Evolutionary conservation across 2,113 vertebrate genomes (phyloP).

Genomic region (Marcusenius ussheri): DNA sequence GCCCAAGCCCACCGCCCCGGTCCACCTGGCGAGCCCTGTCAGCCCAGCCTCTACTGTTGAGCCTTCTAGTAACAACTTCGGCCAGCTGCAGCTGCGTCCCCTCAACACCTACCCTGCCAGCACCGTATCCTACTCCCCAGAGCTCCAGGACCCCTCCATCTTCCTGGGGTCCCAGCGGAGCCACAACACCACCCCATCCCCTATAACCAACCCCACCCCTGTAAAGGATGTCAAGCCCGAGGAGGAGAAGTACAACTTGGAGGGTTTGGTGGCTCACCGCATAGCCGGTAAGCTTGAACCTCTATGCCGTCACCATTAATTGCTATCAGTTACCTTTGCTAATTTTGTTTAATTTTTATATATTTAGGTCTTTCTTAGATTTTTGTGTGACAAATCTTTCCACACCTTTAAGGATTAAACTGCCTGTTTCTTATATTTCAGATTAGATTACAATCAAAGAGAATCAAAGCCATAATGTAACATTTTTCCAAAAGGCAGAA

Average conservation of each 20-base stretch:
- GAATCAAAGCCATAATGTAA: not conserved
- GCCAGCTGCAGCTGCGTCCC: conserved; percentile 56
- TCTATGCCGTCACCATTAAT: not conserved
- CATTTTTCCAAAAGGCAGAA: not conserved
- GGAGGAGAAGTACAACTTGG: conserved; percentile 74
- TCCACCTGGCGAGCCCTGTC: conserved; percentile 34
- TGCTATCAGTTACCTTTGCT: not conserved
- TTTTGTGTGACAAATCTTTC: not conserved
- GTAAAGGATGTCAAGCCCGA: conserved; percentile 62
- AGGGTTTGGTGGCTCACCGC: conserved; percentile 89
- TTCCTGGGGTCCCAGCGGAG: conserved; percentile 37
- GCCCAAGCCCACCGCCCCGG: conserved; percentile 46
- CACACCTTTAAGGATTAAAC: not conserved
- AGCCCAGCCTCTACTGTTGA: conserved; percentile 37
- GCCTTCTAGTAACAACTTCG: conserved; percentile 14
- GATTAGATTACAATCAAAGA: not conserved
- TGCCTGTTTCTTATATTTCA: not conserved
- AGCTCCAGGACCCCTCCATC: conserved; percentile 44
- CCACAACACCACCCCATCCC: conserved; percentile 58
- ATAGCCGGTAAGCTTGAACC: conserved; percentile 77
- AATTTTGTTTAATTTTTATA: not conserved
- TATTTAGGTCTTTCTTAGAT: not conserved
- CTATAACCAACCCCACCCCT: conserved; percentile 42
- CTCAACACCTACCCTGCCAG: conserved; percentile 52
- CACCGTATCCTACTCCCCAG: conserved; percentile 38